Evolutionary conservation across 2,888 invertebrate genomes (phyloP).

Genomic region (Scrobipalpa costella): DNA sequence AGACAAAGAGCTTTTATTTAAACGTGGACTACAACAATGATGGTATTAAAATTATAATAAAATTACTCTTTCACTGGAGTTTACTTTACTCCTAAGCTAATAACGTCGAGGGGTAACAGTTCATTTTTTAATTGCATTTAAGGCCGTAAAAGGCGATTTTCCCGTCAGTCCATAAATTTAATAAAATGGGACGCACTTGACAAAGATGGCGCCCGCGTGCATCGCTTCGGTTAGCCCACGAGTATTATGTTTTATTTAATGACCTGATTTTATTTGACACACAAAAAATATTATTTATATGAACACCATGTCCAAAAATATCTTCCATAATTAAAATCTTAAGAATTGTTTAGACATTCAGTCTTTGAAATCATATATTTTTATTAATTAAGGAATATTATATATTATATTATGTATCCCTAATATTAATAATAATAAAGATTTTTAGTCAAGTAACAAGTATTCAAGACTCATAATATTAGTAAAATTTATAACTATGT

Average conservation of each 20-base stretch:
- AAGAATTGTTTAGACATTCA: too few relatives aligned
- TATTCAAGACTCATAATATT: too few relatives aligned
- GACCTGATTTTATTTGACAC: too few relatives aligned
- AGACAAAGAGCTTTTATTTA: not conserved
- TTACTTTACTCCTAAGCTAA: conserved; percentile 16
- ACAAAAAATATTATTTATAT: too few relatives aligned
- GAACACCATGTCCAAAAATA: too few relatives aligned
- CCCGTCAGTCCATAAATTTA: conserved; percentile 18
- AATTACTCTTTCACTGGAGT: not conserved
- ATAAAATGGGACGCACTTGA: not conserved
- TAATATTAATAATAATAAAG: too few relatives aligned
- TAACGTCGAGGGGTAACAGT: conserved; percentile 2
- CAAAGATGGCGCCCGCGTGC: not conserved
- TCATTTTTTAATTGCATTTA: conserved; percentile 16
- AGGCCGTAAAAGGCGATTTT: conserved; percentile 12
- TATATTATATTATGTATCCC: too few relatives aligned
- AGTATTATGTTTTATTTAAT: not conserved
- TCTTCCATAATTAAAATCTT: too few relatives aligned
- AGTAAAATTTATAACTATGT: too few relatives aligned
- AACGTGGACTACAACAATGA: not conserved
- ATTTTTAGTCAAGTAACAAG: too few relatives aligned
- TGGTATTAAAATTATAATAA: not conserved
- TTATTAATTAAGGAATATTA: too few relatives aligned
- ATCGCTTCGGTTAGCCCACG: not conserved
- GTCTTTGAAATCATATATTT: too few relatives aligned